Evolutionary conservation across 2,113 vertebrate species (phyloP), one percentile per base, ranked within the genome.

Genomic region (Saiga tatarica): DNA sequence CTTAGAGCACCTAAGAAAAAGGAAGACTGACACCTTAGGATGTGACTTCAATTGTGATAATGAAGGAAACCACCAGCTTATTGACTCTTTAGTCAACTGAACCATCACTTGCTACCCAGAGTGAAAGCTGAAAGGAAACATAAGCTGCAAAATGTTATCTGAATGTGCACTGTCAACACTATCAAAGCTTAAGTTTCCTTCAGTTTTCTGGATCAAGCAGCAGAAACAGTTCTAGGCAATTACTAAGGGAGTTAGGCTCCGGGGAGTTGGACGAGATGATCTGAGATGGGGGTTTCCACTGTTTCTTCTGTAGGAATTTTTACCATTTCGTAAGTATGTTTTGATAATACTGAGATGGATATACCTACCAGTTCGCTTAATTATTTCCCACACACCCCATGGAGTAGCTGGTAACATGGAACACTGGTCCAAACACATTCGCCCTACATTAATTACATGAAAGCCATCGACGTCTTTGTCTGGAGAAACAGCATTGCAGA

Each of bases 391-490:
- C 52, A 99, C 99, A 0, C 99, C 99, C 99, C 99, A 99, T 0
- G 99, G 99, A 0, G 99, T 99, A 30, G 99, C 99, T 0, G 99
- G 99, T 76, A 99, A 99, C 99, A 99, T 99, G 97, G 99, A 99
- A 92, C 99, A 98, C 98, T 99, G 99, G 98, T 99, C 99, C 74
- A 99, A 98, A 98, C 99, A 99, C 99, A 99, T 99, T 26, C 99
- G 99, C 2, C 99, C 99, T 45, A 99, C 99, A 0, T 99, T 99
- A 23, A 99, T 99, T 19, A 99, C 99, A 0, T 99, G 99, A 93
- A 99, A 99, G 26, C 99, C 99, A 1, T 99, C 99, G 2, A 99
- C 99, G 0, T 99, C 99, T 98, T 99, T 99, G 57, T 99, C 98
- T 0, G 99, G 99, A 71, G 99, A 98, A 57, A 99, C 99, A 0